These are phyloP conservation scores for Lepidurus apus DNA, from an alignment of 1,140 invertebrate genomes.

Conservation along the genomic window DNA sequence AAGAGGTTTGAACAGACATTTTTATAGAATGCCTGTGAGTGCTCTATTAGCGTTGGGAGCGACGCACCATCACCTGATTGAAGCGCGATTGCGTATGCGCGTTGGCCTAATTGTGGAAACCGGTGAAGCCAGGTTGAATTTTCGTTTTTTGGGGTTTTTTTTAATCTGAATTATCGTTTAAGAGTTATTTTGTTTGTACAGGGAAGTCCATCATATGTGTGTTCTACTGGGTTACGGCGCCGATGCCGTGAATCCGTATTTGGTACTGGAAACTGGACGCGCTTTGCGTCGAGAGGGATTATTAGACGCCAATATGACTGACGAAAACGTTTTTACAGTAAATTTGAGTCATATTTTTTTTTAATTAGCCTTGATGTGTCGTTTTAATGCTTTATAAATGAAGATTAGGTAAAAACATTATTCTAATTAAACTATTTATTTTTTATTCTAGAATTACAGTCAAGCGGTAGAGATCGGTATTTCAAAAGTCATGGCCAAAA, in stretches of 20 bases:
- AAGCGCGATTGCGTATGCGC: slow-evolving; percentile 92
- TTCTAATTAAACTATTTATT: neutral
- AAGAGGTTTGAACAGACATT: slow-evolving; percentile 23
- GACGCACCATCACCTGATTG: slow-evolving; percentile 92
- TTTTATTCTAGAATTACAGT: slow-evolving; percentile 54
- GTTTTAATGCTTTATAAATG: neutral
- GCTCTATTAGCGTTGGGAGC: slow-evolving; percentile 83
- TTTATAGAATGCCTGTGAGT: slow-evolving; percentile 9
- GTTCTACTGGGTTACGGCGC: slow-evolving; percentile 94
- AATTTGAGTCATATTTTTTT: slow-evolving; percentile 39
- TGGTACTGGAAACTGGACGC: slow-evolving; percentile 88
- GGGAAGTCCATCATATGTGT: slow-evolving; percentile 94
- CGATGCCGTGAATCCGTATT: slow-evolving; percentile 94
- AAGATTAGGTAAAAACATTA: slow-evolving; percentile 33
- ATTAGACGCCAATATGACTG: slow-evolving; percentile 65
- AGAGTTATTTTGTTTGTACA: slow-evolving; percentile 39
- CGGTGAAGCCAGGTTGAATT: slow-evolving; percentile 70
- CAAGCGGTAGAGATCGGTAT: slow-evolving; percentile 72
- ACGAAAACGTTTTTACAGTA: slow-evolving; percentile 79
- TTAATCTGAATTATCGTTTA: slow-evolving; percentile 26
- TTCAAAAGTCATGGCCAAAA: slow-evolving; percentile 96
- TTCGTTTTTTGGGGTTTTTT: slow-evolving; percentile 29
- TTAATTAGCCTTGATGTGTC: neutral
- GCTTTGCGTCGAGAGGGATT: slow-evolving; percentile 74
- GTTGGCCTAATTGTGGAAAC: slow-evolving; percentile 89